phyloP scores from a whole-genome alignment of 2,888 invertebrate species.

The Euplexia lucipara region DNA sequence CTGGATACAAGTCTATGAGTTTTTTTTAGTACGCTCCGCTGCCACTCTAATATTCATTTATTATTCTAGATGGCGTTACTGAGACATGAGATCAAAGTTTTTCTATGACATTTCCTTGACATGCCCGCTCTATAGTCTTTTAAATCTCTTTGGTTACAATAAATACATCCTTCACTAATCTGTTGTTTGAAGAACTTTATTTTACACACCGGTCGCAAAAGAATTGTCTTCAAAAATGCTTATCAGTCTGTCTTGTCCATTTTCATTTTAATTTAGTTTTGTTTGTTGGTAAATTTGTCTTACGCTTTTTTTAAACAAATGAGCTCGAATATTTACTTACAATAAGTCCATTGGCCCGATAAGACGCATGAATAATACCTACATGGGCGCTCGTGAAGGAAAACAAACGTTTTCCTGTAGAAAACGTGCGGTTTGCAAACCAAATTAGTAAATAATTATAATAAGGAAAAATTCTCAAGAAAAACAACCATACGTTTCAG shows the following conservation, averaged over 20 bases:
- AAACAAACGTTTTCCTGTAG: conserved; percentile 49
- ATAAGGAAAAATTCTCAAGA: conserved; percentile 44
- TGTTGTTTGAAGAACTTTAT: too few relatives aligned
- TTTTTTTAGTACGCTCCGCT: too few relatives aligned
- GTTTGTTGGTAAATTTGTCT: neutral
- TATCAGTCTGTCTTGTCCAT: neutral
- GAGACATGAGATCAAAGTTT: too few relatives aligned
- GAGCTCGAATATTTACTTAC: neutral
- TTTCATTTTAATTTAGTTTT: neutral
- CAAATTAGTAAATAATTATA: conserved; percentile 62
- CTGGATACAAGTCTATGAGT: too few relatives aligned
- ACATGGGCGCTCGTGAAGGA: conserved; percentile 35
- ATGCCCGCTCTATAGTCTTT: too few relatives aligned
- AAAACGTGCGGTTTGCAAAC: conserved; percentile 55
- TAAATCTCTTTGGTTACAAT: too few relatives aligned
- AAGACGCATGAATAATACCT: conserved; percentile 45
- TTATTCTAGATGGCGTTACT: too few relatives aligned
- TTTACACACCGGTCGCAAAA: conserved; percentile 25
- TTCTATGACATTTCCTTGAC: too few relatives aligned
- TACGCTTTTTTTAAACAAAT: neutral
- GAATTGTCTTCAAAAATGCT: conserved; percentile 8
- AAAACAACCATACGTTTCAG: conserved; percentile 65
- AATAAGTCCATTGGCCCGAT: conserved; percentile 45
- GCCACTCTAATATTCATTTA: too few relatives aligned
- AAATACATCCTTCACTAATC: too few relatives aligned